These are phyloP conservation scores for Drosophila guanche DNA, from an alignment of 1,140 invertebrate genomes.

Conservation along the genomic window DNA sequence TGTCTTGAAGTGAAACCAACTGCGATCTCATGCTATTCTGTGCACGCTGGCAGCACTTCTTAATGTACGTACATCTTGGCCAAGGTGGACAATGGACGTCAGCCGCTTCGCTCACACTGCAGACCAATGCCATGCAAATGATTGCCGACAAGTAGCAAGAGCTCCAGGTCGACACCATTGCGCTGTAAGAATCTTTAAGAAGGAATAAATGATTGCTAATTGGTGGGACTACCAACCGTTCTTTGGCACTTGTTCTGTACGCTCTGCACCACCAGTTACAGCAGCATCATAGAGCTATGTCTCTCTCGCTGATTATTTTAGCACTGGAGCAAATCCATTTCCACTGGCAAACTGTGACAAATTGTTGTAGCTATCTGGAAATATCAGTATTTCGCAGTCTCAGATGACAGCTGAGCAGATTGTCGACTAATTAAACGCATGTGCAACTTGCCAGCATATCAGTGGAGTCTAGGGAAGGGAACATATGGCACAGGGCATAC, in stretches of 20 bases:
- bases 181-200: too few relatives aligned
- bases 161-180: too few relatives aligned
- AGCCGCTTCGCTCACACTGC: too few relatives aligned
- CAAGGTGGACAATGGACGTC: constrained; percentile 27
- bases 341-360: constrained; percentile 51
- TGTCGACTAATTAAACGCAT: constrained; percentile 72
- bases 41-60: constrained; percentile 13
- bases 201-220: too few relatives aligned
- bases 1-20: too few relatives aligned
- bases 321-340: constrained; percentile 78
- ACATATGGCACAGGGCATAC: constrained; percentile 10
- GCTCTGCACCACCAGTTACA: too few relatives aligned
- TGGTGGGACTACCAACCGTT: too few relatives aligned
- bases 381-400: constrained; percentile 21
- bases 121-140: too few relatives aligned
- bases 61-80: constrained; percentile 2
- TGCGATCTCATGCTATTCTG: too few relatives aligned
- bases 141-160: too few relatives aligned
- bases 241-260: too few relatives aligned
- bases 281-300: too few relatives aligned
- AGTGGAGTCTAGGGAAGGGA: neutral
- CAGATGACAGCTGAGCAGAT: constrained; percentile 52
- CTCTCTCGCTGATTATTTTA: constrained; percentile 44
- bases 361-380: constrained; percentile 9
- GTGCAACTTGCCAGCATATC: constrained; percentile 31